Evolutionary conservation across 1,140 invertebrate species (phyloP).

Genomic region (Brachystomella parvula): DNA sequence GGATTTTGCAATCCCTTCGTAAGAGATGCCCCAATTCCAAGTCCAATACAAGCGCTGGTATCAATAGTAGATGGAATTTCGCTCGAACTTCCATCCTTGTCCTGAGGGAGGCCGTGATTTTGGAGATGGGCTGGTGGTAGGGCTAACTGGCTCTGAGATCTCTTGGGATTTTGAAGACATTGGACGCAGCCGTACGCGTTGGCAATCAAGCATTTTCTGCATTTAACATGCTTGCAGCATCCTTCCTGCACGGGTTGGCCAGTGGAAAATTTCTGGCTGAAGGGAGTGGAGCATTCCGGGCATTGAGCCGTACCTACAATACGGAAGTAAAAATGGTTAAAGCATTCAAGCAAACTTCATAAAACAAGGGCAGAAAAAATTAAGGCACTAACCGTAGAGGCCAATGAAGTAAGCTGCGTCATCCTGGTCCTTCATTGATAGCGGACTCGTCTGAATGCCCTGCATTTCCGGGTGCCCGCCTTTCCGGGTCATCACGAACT

Average conservation of each 20-base stretch:
- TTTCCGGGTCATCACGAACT: too few relatives aligned
- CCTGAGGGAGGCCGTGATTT: background rate
- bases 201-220: slow-evolving; percentile 43
- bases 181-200: slow-evolving; percentile 43
- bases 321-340: background rate
- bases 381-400: too few relatives aligned
- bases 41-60: background rate
- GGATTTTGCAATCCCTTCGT: background rate
- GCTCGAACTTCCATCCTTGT: background rate
- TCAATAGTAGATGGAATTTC: background rate
- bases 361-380: too few relatives aligned
- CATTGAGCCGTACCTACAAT: background rate
- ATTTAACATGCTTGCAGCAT: slow-evolving; percentile 47
- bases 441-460: too few relatives aligned
- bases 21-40: background rate
- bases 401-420: too few relatives aligned
- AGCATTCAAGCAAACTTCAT: too few relatives aligned
- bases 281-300: background rate
- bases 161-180: slow-evolving; percentile 36
- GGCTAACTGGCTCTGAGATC: background rate
- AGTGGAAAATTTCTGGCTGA: background rate
- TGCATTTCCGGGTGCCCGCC: too few relatives aligned
- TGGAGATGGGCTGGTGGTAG: background rate
- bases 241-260: slow-evolving; percentile 42
- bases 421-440: too few relatives aligned